Base-by-base conservation (phyloP, 2,888 invertebrate species). In the Chamaedrilus cognettii region DNA sequence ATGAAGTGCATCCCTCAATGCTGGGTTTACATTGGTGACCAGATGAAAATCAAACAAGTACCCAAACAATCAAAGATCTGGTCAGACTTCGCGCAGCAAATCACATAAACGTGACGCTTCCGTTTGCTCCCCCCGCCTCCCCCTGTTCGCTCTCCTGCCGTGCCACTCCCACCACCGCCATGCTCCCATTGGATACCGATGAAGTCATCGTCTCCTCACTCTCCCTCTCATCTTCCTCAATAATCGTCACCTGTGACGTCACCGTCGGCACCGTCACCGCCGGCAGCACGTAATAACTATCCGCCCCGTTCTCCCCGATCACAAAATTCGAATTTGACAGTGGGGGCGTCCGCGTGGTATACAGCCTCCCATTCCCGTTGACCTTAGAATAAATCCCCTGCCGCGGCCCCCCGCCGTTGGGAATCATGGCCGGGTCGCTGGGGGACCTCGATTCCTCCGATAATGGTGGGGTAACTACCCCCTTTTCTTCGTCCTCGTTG, bases 221-320 rank as follows among this genome's bases (percentile, higher is more conserved):
- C 55, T 23, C 26, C 5, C 55, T 52, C 55, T 52, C 55, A 19
- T 52, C 55, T 26, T 52, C 55, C 55, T 52, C 23, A 52, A 52
- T 52, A 7, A 26, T 52, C 55, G 55, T 11, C 7, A 52, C 55
- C 26, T 52, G 55, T 7, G 19, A 26, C 11, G 55, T 26, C 28
- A 52, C 55, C 28, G 55, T 52, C 26, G 55, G 55, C 26, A 52
- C 5, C 11, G 55, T 52, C 5, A 52, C 55, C 15, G 55, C 55
- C 5, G 26, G 42, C 19, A 42, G 19, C 11, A 42, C 19, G 19
- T 42, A 11, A 42, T 42, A 42, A 15, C 19, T 19, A 11, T 42
- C 42, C n/a, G n/a, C n/a, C n/a, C n/a, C n/a, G n/a, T n/a, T n/a
- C n/a, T n/a, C n/a, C n/a, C n/a, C n/a, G n/a, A n/a, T n/a, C n/a